A percentile compares a stretch with the other conserved stretches of the same genome.
Conservation (phyloP, 2,797 vertebrate species). For the Pachyuromys duprasi region DNA sequence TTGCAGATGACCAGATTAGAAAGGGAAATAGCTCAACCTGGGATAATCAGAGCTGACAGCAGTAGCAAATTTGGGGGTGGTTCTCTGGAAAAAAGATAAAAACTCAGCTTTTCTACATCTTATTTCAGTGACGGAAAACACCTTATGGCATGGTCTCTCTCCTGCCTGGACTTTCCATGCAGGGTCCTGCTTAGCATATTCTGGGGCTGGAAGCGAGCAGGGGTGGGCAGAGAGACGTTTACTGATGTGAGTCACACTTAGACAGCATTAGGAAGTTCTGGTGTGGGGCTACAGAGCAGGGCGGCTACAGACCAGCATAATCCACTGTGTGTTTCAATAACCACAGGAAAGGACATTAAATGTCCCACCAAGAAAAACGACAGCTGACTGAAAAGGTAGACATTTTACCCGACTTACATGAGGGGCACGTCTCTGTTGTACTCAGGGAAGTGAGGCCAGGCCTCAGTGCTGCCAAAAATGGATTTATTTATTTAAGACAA, state of each 20-base stretch:
- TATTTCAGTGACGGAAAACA: conserved; percentile 6
- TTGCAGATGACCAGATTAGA: neutral
- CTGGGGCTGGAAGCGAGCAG: neutral
- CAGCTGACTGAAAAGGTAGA: neutral
- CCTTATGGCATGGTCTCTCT: neutral
- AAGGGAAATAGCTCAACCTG: neutral
- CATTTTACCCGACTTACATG: neutral
- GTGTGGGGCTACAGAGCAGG: too few species aligned
- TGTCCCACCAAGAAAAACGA: neutral
- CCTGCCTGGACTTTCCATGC: neutral
- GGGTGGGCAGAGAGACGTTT: neutral
- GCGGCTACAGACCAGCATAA: neutral
- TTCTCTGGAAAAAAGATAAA: neutral
- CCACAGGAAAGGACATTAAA: neutral
- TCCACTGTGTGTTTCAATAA: neutral
- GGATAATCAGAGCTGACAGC: neutral
- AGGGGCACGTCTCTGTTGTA: neutral
- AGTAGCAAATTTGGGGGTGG: neutral
- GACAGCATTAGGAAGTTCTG: neutral
- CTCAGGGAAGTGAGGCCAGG: neutral
- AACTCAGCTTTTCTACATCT: neutral
- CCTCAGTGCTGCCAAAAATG: too few species aligned
- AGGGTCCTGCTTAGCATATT: too few species aligned
- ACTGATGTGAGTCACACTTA: neutral
- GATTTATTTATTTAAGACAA: neutral